Evolutionary conservation across 2,797 vertebrate genomes (phyloP), one percentile per base, ranked within the genome.

Genomic region (Oceanodroma leucorhoa): DNA sequence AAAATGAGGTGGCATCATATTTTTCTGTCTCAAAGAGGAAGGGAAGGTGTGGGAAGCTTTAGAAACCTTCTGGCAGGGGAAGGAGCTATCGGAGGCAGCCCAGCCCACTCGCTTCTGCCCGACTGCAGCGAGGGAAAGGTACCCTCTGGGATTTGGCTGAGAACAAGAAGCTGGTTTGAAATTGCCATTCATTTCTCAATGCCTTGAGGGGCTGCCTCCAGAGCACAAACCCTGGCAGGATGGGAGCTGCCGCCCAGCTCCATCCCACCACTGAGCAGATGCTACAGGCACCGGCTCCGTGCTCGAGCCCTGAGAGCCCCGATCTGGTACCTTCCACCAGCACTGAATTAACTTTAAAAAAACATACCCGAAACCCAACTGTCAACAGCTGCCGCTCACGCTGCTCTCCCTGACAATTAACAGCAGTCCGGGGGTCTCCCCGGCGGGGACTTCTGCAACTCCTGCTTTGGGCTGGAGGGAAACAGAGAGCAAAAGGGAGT

Each of bases 21-120:
- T 94, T 91, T 95, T 92, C 89, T 67, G 53, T 81, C 87, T 95
- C 83, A 24, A 48, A 95, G 91, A 96, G 87, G 95, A 96, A 94
- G 93, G 85, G 80, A 93, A 95, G 90, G 88, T 96, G 94, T 90
- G 94, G 95, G 93, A 92, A 94, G 94, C 83, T 94, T 90, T 66
- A 88, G 94, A 92, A 94, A 89, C 85, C 86, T 94, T 94, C 93
- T 91, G 95, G 85, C 94, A 96, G 80, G 85, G 80, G 93, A 96
- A 94, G 94, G 66, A 94, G 89, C 72, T 73, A 57, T 94, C 1
- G 46, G 88, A 95, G 92, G 92, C 93, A 95, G 93, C 80, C 93
- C 90, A 90, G 79, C 95, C 89, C 94, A 94, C 89, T 94, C 71
- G 30, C 92, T 95, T 91, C 94, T 87, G 92, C 89, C 95, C 72